Conservation (phyloP, 2,888 invertebrate species). For the Eupeodes luniger region DNA sequence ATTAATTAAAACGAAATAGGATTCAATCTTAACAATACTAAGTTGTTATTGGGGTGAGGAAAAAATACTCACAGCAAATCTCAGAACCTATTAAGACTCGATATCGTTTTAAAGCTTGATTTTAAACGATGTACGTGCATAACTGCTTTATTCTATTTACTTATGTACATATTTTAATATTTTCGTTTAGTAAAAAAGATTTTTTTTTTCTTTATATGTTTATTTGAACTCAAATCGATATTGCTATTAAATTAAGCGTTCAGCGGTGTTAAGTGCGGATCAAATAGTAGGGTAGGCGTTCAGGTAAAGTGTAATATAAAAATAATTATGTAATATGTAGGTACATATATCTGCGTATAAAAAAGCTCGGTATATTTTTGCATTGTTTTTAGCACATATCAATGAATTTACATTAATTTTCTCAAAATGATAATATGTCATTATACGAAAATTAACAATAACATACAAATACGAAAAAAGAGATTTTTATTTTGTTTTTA, state of each 20-base stretch:
- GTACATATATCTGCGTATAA: slow-evolving; percentile 20
- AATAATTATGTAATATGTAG: neutral
- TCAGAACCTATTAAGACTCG: too few relatives aligned
- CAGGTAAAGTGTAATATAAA: neutral
- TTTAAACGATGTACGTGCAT: too few relatives aligned
- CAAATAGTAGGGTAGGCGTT: neutral
- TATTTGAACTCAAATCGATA: too few relatives aligned
- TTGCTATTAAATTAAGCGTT: slow-evolving; percentile 8
- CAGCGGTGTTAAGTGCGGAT: neutral
- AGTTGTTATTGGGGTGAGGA: too few relatives aligned
- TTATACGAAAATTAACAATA: slow-evolving; percentile 83
- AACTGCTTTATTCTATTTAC: too few relatives aligned
- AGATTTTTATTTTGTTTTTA: slow-evolving; percentile 80
- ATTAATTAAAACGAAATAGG: too few relatives aligned
- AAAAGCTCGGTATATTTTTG: slow-evolving; percentile 78
- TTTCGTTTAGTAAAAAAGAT: too few relatives aligned
- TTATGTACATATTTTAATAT: too few relatives aligned
- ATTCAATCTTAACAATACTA: too few relatives aligned
- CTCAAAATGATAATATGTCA: slow-evolving; percentile 82
- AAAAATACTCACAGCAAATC: too few relatives aligned
- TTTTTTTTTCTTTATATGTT: too few relatives aligned
- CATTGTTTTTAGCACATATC: slow-evolving; percentile 80
- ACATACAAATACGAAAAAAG: slow-evolving; percentile 84
- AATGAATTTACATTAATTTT: slow-evolving; percentile 83
- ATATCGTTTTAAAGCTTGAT: too few relatives aligned